phyloP scores from a whole-genome alignment of 2,113 vertebrate genomes.

The Sigmodon hispidus region DNA sequence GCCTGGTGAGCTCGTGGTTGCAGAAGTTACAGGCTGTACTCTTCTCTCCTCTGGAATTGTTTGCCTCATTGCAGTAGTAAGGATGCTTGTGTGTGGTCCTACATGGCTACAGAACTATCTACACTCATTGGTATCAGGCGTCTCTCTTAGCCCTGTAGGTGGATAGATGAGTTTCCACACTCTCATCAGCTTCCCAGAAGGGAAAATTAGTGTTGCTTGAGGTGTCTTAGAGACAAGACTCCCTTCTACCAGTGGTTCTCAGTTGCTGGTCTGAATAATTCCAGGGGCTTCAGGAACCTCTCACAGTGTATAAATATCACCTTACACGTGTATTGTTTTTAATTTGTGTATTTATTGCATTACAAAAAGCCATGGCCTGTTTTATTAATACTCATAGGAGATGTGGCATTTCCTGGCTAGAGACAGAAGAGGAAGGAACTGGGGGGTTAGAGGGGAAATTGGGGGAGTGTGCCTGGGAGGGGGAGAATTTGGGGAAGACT shows the following conservation, averaged over 20 bases:
- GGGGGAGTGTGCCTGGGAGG: too few relatives aligned
- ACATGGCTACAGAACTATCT: not conserved
- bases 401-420: not conserved
- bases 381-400: not conserved
- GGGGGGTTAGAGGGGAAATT: too few relatives aligned
- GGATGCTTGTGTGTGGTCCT: rapidly evolving
- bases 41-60: not conserved
- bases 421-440: not conserved
- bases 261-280: not conserved
- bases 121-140: not conserved
- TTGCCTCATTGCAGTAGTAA: rapidly evolving
- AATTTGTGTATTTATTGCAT: not conserved
- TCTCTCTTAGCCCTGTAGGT: not conserved
- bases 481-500: not conserved
- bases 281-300: not conserved
- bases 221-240: too few relatives aligned
- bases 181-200: not conserved
- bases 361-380: not conserved
- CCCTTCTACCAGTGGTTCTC: rapidly evolving
- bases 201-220: not conserved
- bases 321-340: too few relatives aligned
- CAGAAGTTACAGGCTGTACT: rapidly evolving
- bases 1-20: rapidly evolving
- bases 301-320: not conserved
- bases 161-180: rapidly evolving